Conservation (phyloP, 2,113 vertebrate species). For the Ancistrus triradiatus region DNA sequence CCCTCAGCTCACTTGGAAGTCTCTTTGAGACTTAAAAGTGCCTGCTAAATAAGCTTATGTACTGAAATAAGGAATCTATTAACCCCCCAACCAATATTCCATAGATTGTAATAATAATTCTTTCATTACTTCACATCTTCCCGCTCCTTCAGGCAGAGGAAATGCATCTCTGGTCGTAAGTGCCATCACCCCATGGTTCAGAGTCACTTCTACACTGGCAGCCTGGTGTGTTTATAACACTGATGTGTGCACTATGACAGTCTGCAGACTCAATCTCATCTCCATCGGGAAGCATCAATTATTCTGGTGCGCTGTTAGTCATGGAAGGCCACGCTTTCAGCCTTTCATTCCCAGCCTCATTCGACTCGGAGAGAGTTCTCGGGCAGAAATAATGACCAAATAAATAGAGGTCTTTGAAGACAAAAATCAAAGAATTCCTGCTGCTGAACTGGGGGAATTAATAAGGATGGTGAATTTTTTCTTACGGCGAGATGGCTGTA, state of each 20-base stretch:
- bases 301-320: slow-evolving; percentile 22
- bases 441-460: slow-evolving; percentile 59
- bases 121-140: too few species aligned
- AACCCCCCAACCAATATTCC: too few species aligned
- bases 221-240: slow-evolving; percentile 26
- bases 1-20: too few species aligned
- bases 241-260: slow-evolving; percentile 36
- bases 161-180: too few species aligned
- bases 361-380: slow-evolving; percentile 47
- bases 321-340: slow-evolving; percentile 29
- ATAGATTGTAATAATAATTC: too few species aligned
- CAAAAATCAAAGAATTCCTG: slow-evolving; percentile 63
- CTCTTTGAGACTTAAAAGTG: too few species aligned
- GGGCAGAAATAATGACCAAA: slow-evolving; percentile 60
- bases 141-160: too few species aligned
- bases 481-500: slow-evolving; percentile 55
- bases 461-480: slow-evolving; percentile 67
- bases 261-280: slow-evolving; percentile 23
- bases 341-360: slow-evolving; percentile 41
- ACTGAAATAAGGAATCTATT: too few species aligned
- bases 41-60: too few species aligned
- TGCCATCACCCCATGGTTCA: too few species aligned
- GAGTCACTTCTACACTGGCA: background rate
- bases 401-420: slow-evolving; percentile 51
- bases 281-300: slow-evolving; percentile 35